Evolutionary conservation across 2,888 invertebrate genomes (phyloP).

Genomic region (Microctonus aethiopoides): DNA sequence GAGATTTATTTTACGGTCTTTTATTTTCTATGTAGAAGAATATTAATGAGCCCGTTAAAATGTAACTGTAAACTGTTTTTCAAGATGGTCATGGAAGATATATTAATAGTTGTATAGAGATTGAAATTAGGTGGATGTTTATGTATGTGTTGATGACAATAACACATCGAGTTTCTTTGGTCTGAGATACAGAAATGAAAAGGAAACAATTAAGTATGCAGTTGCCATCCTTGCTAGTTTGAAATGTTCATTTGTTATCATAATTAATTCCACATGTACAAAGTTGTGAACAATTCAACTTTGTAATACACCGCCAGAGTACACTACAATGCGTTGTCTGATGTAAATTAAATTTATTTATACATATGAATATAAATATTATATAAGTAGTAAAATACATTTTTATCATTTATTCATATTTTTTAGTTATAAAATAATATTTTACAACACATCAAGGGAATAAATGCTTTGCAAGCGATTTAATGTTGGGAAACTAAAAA

Average conservation of each 20-base stretch:
- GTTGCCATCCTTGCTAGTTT: background rate
- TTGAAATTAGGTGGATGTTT: background rate
- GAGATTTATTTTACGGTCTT: background rate
- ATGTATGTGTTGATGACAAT: background rate
- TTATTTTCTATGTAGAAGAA: background rate
- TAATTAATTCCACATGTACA: background rate
- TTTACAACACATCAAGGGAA: too few species aligned
- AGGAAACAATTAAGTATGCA: too few species aligned
- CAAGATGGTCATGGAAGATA: slow-evolving; percentile 7
- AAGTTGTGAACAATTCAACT: background rate
- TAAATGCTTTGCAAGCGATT: too few species aligned
- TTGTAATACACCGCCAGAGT: background rate
- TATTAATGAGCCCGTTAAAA: slow-evolving; percentile 9
- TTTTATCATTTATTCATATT: too few species aligned
- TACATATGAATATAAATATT: background rate
- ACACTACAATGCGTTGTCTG: background rate
- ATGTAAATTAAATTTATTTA: background rate
- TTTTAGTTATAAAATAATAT: too few species aligned
- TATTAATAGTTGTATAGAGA: background rate
- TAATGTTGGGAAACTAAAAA: too few species aligned
- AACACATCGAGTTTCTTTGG: too few species aligned
- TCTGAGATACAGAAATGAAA: too few species aligned
- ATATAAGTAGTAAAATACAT: too few species aligned
- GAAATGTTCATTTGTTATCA: background rate
- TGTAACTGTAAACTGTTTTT: slow-evolving; percentile 8